phyloP scores from a whole-genome alignment of 1,140 invertebrate species.

The Oryctes rhinoceros region DNA sequence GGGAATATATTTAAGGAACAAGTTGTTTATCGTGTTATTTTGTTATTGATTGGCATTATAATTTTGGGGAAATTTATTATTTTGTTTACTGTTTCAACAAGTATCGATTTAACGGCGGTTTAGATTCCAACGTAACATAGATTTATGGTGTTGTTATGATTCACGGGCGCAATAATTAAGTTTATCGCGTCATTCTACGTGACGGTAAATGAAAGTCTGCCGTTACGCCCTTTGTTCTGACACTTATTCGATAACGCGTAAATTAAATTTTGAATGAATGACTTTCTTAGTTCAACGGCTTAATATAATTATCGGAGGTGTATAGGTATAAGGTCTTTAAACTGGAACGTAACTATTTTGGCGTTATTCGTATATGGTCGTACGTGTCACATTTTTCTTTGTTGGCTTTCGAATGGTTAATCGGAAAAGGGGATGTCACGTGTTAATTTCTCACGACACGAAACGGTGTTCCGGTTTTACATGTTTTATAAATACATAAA shows the following conservation, averaged over 20 bases:
- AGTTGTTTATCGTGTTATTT: constrained; percentile 31
- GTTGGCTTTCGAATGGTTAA: too few relatives aligned
- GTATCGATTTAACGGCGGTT: constrained; percentile 36
- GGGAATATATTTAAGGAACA: constrained; percentile 32
- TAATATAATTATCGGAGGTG: background rate
- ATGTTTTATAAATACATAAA: too few relatives aligned
- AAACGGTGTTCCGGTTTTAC: too few relatives aligned
- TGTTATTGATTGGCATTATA: constrained; percentile 33
- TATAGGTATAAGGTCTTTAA: background rate
- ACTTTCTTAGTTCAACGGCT: background rate
- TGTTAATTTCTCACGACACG: too few relatives aligned
- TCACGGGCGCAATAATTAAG: constrained; percentile 32
- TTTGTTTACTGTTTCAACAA: constrained; percentile 36
- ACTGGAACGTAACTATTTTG: background rate
- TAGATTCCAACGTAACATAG: constrained; percentile 28
- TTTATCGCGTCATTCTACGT: constrained; percentile 21
- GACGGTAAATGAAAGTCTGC: constrained; percentile 27
- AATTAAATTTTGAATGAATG: constrained; percentile 30
- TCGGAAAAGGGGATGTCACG: too few relatives aligned
- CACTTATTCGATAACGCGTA: constrained; percentile 15
- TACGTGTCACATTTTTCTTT: background rate
- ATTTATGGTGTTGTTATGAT: constrained; percentile 33
- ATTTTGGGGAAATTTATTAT: constrained; percentile 37
- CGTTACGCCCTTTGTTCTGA: constrained; percentile 13
- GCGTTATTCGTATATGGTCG: background rate